A percentile compares a stretch with the other conserved stretches of the same genome.
Conservation (phyloP, 2,797 vertebrate species). For the Spea hammondii region DNA sequence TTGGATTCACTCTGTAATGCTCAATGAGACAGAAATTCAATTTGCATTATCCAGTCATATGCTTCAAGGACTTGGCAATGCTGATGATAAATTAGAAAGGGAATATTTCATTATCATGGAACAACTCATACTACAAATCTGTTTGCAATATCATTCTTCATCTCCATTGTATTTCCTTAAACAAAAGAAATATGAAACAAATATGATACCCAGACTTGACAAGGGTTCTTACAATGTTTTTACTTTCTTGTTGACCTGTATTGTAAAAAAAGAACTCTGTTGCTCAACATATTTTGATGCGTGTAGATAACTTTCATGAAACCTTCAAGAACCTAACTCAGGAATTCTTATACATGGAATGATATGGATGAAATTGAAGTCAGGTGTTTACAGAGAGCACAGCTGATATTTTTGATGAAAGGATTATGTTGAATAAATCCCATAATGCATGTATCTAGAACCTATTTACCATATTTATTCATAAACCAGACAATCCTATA, state of each 20-base stretch:
- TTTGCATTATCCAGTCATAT: slow-evolving; percentile 53
- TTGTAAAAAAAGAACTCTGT: not conserved
- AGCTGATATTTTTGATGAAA: too few species aligned
- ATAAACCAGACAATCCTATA: too few species aligned
- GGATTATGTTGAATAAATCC: too few species aligned
- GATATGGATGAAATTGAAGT: not conserved
- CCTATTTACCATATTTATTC: too few species aligned
- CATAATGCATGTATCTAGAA: too few species aligned
- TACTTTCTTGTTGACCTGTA: not conserved
- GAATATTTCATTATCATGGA: slow-evolving; percentile 48
- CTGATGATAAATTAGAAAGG: slow-evolving; percentile 51
- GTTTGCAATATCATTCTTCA: slow-evolving; percentile 40
- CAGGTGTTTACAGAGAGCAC: not conserved
- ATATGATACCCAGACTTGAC: slow-evolving; percentile 11
- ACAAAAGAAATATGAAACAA: slow-evolving; percentile 23
- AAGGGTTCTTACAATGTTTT: not conserved
- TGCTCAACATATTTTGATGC: not conserved
- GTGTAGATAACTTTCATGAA: not conserved
- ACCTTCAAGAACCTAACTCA: not conserved
- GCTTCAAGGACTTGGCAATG: slow-evolving; percentile 49
- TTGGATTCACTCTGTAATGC: slow-evolving; percentile 46
- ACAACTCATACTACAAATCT: slow-evolving; percentile 39
- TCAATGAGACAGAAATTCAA: slow-evolving; percentile 54
- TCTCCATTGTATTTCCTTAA: slow-evolving; percentile 41
- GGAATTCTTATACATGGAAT: not conserved